phyloP scores from a whole-genome alignment of 1,140 invertebrate genomes.

The Drosophila eugracilis region DNA sequence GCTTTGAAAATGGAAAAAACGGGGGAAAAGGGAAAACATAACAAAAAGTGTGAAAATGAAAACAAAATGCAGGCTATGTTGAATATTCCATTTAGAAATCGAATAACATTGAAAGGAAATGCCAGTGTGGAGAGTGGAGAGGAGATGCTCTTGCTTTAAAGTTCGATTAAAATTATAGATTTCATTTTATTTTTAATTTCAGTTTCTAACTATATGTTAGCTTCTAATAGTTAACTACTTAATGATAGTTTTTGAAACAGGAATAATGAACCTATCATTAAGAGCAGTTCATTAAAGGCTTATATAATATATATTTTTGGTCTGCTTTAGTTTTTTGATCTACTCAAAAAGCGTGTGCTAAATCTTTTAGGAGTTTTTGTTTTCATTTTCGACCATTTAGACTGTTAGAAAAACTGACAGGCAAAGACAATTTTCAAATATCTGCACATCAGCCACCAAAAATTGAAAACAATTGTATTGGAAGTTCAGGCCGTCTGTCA shows the following conservation, averaged over 20 bases:
- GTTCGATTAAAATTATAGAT: no score
- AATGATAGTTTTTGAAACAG: no score
- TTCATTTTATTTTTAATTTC: no score
- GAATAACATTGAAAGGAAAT: constrained; percentile 4
- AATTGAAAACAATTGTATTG: constrained; percentile 30
- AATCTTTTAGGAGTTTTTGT: no score
- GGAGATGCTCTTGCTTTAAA: constrained; percentile 13
- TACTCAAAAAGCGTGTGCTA: background rate
- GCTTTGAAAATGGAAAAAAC: constrained; percentile 26
- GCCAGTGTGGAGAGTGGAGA: no score
- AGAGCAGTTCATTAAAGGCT: no score
- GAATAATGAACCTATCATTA: no score
- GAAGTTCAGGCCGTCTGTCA: constrained; percentile 45
- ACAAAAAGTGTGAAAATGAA: constrained; percentile 38
- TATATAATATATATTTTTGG: background rate
- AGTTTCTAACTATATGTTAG: no score
- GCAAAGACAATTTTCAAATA: constrained; percentile 6
- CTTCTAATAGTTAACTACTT: no score
- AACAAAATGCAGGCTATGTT: constrained; percentile 35
- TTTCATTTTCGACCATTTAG: no score
- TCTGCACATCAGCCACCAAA: constrained; percentile 3
- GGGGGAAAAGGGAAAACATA: constrained; percentile 25
- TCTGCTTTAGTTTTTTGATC: background rate
- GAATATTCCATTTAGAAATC: constrained; percentile 15
- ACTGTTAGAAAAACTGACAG: no score